Evolutionary conservation across 1,140 invertebrate genomes (phyloP).

Genomic region (Scylla paramamosain): DNA sequence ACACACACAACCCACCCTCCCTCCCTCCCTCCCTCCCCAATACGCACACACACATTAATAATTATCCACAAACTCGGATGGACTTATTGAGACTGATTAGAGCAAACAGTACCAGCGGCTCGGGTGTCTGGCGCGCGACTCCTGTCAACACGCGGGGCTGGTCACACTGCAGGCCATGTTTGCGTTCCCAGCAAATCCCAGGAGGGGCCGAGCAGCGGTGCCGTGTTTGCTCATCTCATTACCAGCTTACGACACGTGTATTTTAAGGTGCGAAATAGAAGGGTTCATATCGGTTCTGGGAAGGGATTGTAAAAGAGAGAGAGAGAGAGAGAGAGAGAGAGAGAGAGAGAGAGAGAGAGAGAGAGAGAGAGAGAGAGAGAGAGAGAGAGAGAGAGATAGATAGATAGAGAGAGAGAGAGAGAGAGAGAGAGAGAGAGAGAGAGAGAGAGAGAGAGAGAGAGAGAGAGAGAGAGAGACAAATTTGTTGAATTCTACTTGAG

Average conservation of each 20-base stretch:
- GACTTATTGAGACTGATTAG: too few relatives aligned
- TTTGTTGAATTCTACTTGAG: too few relatives aligned
- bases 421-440: too few relatives aligned
- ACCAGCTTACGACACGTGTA: not conserved
- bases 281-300: not conserved
- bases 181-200: not conserved
- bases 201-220: not conserved
- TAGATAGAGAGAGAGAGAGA: not conserved
- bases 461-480: constrained; percentile 25
- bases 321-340: not conserved
- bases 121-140: not conserved
- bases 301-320: not conserved
- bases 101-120: too few relatives aligned
- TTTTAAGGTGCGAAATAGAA: not conserved
- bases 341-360: too few relatives aligned
- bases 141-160: not conserved
- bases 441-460: not conserved
- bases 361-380: not conserved
- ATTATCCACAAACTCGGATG: too few relatives aligned
- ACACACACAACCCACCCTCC: too few relatives aligned
- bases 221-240: not conserved
- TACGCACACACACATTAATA: too few relatives aligned
- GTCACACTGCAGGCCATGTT: not conserved
- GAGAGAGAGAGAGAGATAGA: constrained; percentile 30
- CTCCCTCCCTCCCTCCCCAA: too few relatives aligned